These are phyloP conservation scores for Amiota mariae DNA, from an alignment of 2,888 invertebrate species.

Conservation along the genomic window DNA sequence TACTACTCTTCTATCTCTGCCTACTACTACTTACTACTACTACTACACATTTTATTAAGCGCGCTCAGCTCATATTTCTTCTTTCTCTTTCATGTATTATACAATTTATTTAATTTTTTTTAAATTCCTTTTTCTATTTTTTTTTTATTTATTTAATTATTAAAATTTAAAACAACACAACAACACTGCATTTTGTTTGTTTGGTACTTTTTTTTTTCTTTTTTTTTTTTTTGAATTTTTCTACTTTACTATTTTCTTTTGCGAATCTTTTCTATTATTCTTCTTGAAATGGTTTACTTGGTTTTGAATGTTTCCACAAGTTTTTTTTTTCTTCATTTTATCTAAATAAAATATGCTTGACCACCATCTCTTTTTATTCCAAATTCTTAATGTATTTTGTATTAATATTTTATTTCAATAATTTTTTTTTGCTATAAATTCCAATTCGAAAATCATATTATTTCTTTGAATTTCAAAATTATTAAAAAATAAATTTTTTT, in stretches of 20 bases:
- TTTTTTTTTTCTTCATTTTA: conserved; percentile 3
- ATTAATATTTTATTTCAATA: too few species aligned
- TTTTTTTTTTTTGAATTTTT: not conserved
- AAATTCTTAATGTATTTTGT: too few species aligned
- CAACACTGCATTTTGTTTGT: conserved; percentile 16
- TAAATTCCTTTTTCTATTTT: not conserved
- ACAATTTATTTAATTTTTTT: conserved; percentile 17
- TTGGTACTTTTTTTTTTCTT: not conserved
- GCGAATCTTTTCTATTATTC: too few species aligned
- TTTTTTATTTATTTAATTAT: conserved; percentile 14
- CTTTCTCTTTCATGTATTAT: conserved; percentile 27
- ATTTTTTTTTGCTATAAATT: too few species aligned
- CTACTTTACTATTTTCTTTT: too few species aligned
- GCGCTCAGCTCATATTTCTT: conserved; percentile 1
- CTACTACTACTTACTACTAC: conserved; percentile 9
- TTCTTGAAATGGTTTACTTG: conserved; percentile 6
- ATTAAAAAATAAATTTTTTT: too few species aligned
- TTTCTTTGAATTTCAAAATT: too few species aligned
- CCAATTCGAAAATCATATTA: too few species aligned
- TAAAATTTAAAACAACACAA: not conserved
- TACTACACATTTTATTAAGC: conserved; percentile 41
- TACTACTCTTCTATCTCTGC: conserved; percentile 26
- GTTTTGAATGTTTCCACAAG: conserved; percentile 1
- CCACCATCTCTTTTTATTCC: not conserved
- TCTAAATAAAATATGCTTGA: not conserved